These are phyloP conservation scores for Amblyraja radiata DNA, from an alignment of 2,797 vertebrate genomes.

Conservation along the genomic window DNA sequence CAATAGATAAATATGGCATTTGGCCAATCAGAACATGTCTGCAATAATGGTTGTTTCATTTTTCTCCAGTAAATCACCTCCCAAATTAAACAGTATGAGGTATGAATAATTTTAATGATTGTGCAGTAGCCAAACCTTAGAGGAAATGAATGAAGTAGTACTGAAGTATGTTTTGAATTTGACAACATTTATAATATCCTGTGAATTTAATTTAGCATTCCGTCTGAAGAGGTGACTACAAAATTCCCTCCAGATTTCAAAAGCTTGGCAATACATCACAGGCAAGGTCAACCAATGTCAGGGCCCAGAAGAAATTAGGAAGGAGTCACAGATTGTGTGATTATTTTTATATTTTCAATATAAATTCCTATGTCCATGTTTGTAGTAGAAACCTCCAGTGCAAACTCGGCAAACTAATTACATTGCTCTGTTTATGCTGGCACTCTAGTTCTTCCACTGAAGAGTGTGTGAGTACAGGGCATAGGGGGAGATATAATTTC, in stretches of 20 bases:
- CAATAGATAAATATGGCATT: background rate
- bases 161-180: background rate
- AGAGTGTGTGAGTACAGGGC: background rate
- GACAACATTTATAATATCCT: background rate
- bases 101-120: background rate
- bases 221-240: background rate
- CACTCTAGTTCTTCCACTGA: background rate
- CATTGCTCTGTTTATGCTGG: constrained; percentile 21
- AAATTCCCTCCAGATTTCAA: constrained; percentile 5
- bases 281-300: background rate
- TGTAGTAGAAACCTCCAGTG: background rate
- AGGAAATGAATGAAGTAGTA: constrained; percentile 4
- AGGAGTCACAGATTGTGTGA: constrained; percentile 10
- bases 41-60: background rate
- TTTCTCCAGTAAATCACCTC: background rate
- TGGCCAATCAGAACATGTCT: background rate
- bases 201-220: background rate
- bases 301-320: constrained; percentile 8
- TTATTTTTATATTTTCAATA: constrained; percentile 26
- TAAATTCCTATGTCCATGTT: constrained; percentile 8
- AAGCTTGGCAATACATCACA: constrained; percentile 25
- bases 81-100: background rate
- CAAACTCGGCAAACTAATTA: constrained; percentile 20
- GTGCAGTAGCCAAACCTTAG: background rate
- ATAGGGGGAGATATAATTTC: background rate